Percentiles rank a stretch among this genome's conserved stretches.
These are phyloP conservation scores for Asarcornis scutulata DNA, from an alignment of 2,113 vertebrate species.

Conservation along the genomic window DNA sequence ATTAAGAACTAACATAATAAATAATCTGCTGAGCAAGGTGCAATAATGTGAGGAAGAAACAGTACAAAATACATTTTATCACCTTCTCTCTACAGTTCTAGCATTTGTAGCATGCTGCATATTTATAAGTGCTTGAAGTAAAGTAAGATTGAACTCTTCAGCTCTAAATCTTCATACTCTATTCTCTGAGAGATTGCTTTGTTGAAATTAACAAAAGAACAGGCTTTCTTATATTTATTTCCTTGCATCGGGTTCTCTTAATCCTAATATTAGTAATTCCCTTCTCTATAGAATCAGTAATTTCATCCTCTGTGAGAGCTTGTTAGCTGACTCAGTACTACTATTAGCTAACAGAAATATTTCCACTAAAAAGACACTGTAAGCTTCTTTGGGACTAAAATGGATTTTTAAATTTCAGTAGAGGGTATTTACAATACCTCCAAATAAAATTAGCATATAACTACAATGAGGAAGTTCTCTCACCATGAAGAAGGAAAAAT, in stretches of 20 bases:
- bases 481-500: not conserved
- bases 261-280: not conserved
- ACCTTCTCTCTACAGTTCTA: not conserved
- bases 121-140: conserved; percentile 23
- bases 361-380: not conserved
- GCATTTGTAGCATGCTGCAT: not conserved
- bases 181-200: not conserved
- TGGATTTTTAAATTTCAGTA: not conserved
- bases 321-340: not conserved
- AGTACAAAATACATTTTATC: conserved; percentile 23
- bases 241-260: not conserved
- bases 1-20: conserved; percentile 36
- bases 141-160: not conserved
- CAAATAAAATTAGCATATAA: not conserved
- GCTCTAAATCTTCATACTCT: not conserved
- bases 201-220: not conserved
- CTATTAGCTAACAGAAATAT: not conserved
- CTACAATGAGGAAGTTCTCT: not conserved
- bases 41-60: not conserved
- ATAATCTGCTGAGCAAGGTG: conserved; percentile 20
- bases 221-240: not conserved
- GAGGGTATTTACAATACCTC: not conserved
- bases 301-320: not conserved
- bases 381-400: not conserved
- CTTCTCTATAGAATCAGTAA: not conserved